A percentile compares a stretch with the other conserved stretches of the same genome.
phyloP scores from a whole-genome alignment of 2,113 vertebrate genomes.

The Melospiza georgiana region DNA sequence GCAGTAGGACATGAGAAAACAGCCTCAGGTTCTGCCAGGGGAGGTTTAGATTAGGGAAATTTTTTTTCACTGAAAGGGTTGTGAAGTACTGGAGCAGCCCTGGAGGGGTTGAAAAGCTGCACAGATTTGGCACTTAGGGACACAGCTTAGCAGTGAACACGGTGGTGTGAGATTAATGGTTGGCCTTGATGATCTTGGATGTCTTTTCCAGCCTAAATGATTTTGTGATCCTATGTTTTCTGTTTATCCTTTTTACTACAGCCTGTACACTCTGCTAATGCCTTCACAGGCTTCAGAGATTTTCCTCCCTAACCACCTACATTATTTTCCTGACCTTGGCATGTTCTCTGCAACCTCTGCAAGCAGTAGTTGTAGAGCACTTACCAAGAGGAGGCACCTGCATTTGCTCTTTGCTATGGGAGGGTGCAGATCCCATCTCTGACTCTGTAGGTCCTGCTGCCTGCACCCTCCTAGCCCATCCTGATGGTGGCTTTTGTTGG shows the following conservation, averaged over 20 bases:
- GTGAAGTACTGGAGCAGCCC: neutral
- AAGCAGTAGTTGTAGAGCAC: neutral
- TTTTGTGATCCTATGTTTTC: neutral
- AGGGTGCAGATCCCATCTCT: neutral
- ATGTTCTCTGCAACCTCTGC: neutral
- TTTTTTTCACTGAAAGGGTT: neutral
- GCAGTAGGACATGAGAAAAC: neutral
- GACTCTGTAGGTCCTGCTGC: neutral
- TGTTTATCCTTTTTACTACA: constrained; percentile 27
- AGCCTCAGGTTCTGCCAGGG: neutral
- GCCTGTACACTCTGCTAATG: neutral
- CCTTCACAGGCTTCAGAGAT: constrained; percentile 25
- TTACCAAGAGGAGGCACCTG: neutral
- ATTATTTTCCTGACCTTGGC: neutral
- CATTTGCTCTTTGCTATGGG: neutral
- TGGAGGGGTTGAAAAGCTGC: neutral
- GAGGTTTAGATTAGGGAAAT: neutral
- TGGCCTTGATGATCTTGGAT: neutral
- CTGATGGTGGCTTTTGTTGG: neutral
- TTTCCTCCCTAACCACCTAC: neutral
- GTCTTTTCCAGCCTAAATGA: neutral
- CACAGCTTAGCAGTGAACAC: neutral
- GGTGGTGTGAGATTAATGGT: neutral
- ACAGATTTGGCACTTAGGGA: neutral
- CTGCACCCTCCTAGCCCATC: neutral